phyloP scores from a whole-genome alignment of 2,797 vertebrate species.

The Diglossa cyanea region DNA sequence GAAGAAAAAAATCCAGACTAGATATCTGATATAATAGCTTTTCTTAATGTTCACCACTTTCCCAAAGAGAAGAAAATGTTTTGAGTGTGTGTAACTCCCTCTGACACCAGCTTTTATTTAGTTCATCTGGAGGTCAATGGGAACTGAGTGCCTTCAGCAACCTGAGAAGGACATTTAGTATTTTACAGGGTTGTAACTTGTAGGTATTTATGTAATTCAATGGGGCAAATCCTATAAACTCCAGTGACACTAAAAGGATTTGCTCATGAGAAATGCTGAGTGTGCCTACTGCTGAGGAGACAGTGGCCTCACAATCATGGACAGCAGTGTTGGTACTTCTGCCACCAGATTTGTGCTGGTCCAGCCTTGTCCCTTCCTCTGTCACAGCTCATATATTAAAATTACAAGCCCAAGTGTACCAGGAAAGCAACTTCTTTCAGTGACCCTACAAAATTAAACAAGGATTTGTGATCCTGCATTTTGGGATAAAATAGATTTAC shows the following conservation, averaged over 20 bases:
- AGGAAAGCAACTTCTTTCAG: neutral
- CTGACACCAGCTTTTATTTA: constrained; percentile 1
- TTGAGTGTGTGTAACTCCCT: neutral
- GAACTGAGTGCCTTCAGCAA: neutral
- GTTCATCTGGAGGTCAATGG: neutral
- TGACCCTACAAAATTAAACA: neutral
- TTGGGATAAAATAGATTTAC: neutral
- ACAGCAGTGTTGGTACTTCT: neutral
- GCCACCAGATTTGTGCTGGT: neutral
- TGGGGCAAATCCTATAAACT: neutral
- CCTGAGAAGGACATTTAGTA: neutral
- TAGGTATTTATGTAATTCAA: neutral
- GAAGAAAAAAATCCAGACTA: neutral
- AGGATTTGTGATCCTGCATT: neutral
- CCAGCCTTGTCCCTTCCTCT: neutral
- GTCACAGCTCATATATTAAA: neutral
- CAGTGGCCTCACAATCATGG: fast-evolving
- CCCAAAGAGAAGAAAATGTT: neutral
- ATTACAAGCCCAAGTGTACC: neutral
- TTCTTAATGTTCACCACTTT: neutral
- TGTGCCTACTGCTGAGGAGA: neutral
- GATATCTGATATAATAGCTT: neutral
- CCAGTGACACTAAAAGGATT: neutral
- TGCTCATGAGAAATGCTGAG: neutral
- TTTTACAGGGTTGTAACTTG: neutral